Percentiles rank a stretch among this genome's conserved stretches.
Evolutionary conservation across 2,888 invertebrate genomes (phyloP).

Genomic region (Syritta pipiens): DNA sequence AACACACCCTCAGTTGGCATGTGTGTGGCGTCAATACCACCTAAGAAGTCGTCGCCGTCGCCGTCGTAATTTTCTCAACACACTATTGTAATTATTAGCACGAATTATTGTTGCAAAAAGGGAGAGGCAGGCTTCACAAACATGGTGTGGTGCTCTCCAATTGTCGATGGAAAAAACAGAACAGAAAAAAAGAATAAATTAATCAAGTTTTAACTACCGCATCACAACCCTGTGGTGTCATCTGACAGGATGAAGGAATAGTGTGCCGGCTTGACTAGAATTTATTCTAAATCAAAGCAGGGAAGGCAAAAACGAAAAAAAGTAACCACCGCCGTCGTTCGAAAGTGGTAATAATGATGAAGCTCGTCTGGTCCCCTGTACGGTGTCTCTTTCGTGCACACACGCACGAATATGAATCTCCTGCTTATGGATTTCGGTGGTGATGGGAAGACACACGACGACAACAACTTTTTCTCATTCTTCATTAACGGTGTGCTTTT

Average conservation of each 20-base stretch:
- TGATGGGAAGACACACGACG: constrained; percentile 6
- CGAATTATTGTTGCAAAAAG: constrained; percentile 25
- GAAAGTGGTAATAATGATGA: constrained; percentile 18
- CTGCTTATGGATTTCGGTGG: constrained; percentile 37
- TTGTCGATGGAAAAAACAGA: background rate
- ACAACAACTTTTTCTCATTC: constrained; percentile 20
- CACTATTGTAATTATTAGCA: constrained; percentile 36
- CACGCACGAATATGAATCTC: constrained; percentile 49
- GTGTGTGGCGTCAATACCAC: constrained; percentile 48
- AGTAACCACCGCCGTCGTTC: background rate
- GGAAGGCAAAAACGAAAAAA: background rate
- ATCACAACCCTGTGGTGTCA: too few species aligned
- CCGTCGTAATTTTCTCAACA: constrained; percentile 24
- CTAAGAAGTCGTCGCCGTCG: constrained; percentile 14
- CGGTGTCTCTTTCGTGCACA: constrained; percentile 11
- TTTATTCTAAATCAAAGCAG: too few species aligned
- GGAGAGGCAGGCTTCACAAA: constrained; percentile 20
- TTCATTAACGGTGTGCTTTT: constrained; percentile 26
- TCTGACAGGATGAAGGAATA: too few species aligned
- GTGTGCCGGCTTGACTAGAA: too few species aligned
- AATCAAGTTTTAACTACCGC: too few species aligned
- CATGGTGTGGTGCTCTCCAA: too few species aligned
- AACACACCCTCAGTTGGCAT: too few species aligned
- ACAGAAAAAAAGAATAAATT: too few species aligned
- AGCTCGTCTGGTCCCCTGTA: constrained; percentile 3